Percentiles rank a stretch among this genome's conserved stretches.
These are phyloP conservation scores for Stictonetta naevosa DNA, from an alignment of 2,113 vertebrate species.

Conservation along the genomic window DNA sequence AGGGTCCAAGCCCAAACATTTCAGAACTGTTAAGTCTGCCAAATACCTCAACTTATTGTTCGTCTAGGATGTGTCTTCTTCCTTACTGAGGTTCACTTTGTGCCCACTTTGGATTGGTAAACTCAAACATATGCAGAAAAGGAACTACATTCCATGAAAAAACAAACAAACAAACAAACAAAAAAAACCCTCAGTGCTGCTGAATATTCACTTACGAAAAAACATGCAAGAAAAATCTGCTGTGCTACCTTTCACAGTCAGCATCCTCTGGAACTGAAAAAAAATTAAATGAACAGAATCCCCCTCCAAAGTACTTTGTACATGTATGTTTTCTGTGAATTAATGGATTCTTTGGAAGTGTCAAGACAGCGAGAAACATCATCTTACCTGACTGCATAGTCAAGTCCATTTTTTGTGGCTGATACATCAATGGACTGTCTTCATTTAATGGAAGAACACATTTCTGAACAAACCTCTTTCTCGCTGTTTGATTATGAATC, in stretches of 20 bases:
- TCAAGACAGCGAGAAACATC: slow-evolving; percentile 52
- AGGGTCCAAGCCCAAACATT: slow-evolving; percentile 24
- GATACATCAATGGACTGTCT: slow-evolving; percentile 82
- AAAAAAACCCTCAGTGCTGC: slow-evolving; percentile 4
- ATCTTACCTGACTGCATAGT: slow-evolving; percentile 87
- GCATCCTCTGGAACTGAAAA: slow-evolving; percentile 62
- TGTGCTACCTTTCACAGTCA: slow-evolving; percentile 40
- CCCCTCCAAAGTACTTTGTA: neutral
- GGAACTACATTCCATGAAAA: neutral
- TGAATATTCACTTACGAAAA: slow-evolving; percentile 34
- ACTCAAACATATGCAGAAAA: slow-evolving; percentile 3
- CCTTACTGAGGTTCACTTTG: slow-evolving; percentile 6
- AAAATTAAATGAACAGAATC: slow-evolving; percentile 56
- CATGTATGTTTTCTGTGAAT: neutral
- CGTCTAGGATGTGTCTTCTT: slow-evolving; percentile 12
- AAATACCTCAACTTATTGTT: neutral
- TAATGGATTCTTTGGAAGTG: neutral
- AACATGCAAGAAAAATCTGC: slow-evolving; percentile 44
- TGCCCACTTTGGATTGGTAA: neutral
- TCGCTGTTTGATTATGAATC: slow-evolving; percentile 82
- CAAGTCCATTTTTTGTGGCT: slow-evolving; percentile 86
- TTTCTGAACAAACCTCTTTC: slow-evolving; percentile 86
- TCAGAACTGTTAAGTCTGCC: slow-evolving; percentile 56
- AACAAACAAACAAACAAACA: neutral
- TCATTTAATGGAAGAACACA: slow-evolving; percentile 85